Evolutionary conservation across 2,888 invertebrate genomes (phyloP).

Genomic region (Heliconius erato): DNA sequence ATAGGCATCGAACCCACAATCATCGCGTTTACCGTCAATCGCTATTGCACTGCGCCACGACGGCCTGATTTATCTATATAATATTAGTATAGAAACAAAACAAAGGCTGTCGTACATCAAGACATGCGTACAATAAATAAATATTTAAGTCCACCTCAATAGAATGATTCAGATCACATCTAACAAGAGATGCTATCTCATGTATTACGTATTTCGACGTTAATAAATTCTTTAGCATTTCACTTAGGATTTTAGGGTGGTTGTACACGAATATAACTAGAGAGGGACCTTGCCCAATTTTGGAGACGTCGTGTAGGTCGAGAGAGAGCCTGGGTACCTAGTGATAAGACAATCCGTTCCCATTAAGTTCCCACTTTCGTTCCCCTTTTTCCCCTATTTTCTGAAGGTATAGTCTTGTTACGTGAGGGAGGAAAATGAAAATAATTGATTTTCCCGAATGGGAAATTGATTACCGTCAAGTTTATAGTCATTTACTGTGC

Average conservation of each 20-base stretch:
- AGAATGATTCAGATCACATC: conserved; percentile 51
- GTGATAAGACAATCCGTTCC: too few relatives aligned
- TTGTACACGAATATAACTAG: background rate
- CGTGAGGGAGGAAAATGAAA: background rate
- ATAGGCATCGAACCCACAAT: background rate
- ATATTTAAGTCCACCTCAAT: conserved; percentile 47
- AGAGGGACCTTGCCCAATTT: background rate
- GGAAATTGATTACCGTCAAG: background rate
- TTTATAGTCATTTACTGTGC: background rate
- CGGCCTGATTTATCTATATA: background rate
- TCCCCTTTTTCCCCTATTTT: too few relatives aligned
- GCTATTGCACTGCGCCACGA: background rate
- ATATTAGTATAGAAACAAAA: conserved; percentile 39
- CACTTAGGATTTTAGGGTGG: conserved; percentile 38
- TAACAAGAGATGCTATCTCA: conserved; percentile 49
- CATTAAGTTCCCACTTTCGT: too few relatives aligned
- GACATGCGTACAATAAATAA: conserved; percentile 33
- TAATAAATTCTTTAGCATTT: conserved; percentile 47
- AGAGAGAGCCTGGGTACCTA: too few relatives aligned
- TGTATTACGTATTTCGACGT: conserved; percentile 47
- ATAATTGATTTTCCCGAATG: background rate
- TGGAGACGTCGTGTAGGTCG: too few relatives aligned
- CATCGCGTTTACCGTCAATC: rapidly evolving
- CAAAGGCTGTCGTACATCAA: conserved; percentile 35
- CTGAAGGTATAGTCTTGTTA: background rate